phyloP scores from a whole-genome alignment of 1,140 invertebrate genomes.

The Idris sp. region DNA sequence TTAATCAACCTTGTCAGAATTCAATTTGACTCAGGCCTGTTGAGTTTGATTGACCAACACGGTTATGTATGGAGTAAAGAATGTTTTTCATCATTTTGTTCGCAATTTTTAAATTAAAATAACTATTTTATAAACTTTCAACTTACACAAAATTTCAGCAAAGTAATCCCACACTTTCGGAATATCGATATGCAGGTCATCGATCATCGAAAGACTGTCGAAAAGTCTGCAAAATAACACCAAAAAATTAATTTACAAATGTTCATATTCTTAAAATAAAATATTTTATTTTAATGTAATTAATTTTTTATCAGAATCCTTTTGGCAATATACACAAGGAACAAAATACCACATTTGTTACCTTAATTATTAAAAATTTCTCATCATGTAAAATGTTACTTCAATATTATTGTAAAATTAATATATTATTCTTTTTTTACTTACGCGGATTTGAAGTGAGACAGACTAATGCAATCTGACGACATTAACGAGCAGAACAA shows the following conservation, averaged over 20 bases:
- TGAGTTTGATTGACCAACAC: constrained; percentile 74
- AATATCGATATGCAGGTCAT: constrained; percentile 86
- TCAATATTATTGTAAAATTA: no score
- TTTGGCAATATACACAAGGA: constrained; percentile 66
- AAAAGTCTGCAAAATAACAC: constrained; percentile 72
- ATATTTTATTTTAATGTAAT: no score
- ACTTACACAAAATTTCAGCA: constrained; percentile 26
- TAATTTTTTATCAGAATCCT: constrained; percentile 64
- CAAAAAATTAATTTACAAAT: constrained; percentile 1
- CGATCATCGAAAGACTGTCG: constrained; percentile 79
- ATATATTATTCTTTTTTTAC: no score
- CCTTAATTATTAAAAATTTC: constrained; percentile 40
- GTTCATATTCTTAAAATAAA: no score
- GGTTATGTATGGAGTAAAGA: constrained; percentile 59
- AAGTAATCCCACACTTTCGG: constrained; percentile 86
- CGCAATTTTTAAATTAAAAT: constrained; percentile 76
- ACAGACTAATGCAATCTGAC: constrained; percentile 50
- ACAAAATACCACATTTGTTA: constrained; percentile 54
- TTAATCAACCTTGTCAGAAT: no score
- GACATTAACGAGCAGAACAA: constrained; percentile 59
- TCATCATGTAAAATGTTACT: constrained; percentile 29
- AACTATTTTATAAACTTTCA: neutral
- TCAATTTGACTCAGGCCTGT: constrained; percentile 70
- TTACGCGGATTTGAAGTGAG: constrained; percentile 65
- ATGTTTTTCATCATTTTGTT: constrained; percentile 66